Percentiles rank a stretch among this genome's conserved stretches.
Conservation (phyloP, 2,113 vertebrate genomes). For the Numida meleagris region DNA sequence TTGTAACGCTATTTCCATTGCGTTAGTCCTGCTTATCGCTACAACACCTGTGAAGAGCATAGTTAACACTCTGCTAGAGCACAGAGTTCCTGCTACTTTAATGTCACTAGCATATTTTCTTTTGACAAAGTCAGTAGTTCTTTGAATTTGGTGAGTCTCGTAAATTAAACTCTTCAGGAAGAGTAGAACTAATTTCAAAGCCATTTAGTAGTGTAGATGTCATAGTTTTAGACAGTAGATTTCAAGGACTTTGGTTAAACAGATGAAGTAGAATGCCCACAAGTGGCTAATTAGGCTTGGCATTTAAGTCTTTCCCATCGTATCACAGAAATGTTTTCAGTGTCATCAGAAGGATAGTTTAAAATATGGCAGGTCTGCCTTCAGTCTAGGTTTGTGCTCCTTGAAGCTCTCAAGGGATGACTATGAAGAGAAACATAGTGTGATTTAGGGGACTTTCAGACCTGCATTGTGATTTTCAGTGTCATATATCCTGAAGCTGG, state of each 20-base stretch:
- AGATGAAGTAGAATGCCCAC: background rate
- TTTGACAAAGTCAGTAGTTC: background rate
- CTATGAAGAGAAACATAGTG: background rate
- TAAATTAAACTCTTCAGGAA: background rate
- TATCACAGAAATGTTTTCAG: background rate
- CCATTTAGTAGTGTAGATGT: background rate
- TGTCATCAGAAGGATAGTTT: background rate
- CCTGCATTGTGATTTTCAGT: background rate
- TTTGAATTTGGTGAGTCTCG: background rate
- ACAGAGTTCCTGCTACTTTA: background rate
- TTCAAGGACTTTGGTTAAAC: background rate
- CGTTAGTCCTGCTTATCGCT: too few relatives aligned
- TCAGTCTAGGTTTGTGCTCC: background rate
- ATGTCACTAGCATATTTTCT: background rate
- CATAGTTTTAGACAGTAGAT: background rate
- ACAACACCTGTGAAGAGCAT: background rate
- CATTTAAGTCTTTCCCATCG: background rate
- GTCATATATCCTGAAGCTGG: background rate
- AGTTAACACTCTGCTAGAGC: background rate
- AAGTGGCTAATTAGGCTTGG: background rate
- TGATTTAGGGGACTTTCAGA: background rate
- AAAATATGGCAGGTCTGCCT: background rate
- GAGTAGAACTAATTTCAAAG: background rate
- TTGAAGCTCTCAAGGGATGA: background rate
- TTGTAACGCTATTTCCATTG: too few relatives aligned